These are phyloP conservation scores for Agrochola litura DNA, from an alignment of 2,888 invertebrate species.

Conservation along the genomic window DNA sequence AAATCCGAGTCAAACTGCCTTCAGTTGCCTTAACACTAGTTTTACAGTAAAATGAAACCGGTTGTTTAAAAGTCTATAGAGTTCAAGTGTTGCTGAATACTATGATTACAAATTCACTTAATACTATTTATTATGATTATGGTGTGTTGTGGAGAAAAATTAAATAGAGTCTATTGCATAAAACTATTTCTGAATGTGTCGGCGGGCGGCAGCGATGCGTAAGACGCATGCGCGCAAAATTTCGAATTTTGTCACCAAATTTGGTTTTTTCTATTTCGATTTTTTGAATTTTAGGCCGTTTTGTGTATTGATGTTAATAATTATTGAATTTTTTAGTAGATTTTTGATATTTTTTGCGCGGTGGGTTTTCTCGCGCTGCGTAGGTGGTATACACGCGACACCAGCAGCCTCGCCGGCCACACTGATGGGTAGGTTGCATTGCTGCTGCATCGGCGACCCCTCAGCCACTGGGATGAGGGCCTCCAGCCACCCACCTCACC, in stretches of 20 bases:
- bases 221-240: slow-evolving; percentile 88
- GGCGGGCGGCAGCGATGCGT: slow-evolving; percentile 84
- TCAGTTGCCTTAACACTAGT: slow-evolving; percentile 89
- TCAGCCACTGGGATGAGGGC: slow-evolving; percentile 76
- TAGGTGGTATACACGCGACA: slow-evolving; percentile 90
- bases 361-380: slow-evolving; percentile 85
- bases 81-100: slow-evolving; percentile 90
- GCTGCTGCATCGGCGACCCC: slow-evolving; percentile 83
- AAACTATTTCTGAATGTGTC: slow-evolving; percentile 89
- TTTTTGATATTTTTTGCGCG: slow-evolving; percentile 75
- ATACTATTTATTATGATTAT: slow-evolving; percentile 86
- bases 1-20: slow-evolving; percentile 87
- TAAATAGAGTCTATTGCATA: slow-evolving; percentile 89
- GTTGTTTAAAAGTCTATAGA: slow-evolving; percentile 80
- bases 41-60: slow-evolving; percentile 87
- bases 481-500: slow-evolving; percentile 78
- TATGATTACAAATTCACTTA: slow-evolving; percentile 88
- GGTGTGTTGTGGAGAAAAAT: slow-evolving; percentile 80
- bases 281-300: slow-evolving; percentile 77
- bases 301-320: slow-evolving; percentile 65
- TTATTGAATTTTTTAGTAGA: slow-evolving; percentile 65
- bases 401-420: slow-evolving; percentile 88
- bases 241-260: slow-evolving; percentile 84
- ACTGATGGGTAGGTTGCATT: slow-evolving; percentile 87
- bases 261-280: slow-evolving; percentile 86